Conservation (phyloP, 1,140 invertebrate genomes). For the Phenacoccus solenopsis region DNA sequence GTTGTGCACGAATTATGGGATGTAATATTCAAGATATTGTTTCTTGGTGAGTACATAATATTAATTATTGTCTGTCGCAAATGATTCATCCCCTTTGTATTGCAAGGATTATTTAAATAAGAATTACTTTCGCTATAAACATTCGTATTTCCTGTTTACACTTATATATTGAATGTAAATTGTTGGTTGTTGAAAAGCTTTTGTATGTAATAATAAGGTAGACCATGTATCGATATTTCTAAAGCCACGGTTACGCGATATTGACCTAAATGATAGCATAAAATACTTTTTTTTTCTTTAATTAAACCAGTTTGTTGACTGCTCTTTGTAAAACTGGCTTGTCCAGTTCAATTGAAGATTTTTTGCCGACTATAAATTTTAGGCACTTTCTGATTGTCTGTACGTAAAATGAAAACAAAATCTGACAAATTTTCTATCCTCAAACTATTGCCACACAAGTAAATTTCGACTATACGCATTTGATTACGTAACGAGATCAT, state of each 20-base stretch:
- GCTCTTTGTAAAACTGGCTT: background rate
- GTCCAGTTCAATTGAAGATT: background rate
- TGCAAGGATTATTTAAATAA: too few species aligned
- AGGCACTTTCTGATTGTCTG: background rate
- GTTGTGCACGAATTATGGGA: slow-evolving; percentile 20
- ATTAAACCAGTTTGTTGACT: slow-evolving; percentile 3
- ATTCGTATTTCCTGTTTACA: background rate
- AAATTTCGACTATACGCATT: background rate
- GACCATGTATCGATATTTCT: background rate
- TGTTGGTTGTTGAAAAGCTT: background rate
- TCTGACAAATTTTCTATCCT: background rate
- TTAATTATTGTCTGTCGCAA: background rate
- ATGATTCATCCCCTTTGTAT: too few species aligned
- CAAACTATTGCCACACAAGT: background rate
- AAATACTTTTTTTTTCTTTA: background rate
- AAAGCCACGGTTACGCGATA: background rate
- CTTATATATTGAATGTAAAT: background rate
- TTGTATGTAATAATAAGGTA: background rate
- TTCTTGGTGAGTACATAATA: slow-evolving; percentile 23
- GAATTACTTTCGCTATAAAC: background rate
- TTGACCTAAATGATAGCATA: slow-evolving; percentile 11
- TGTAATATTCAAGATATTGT: slow-evolving; percentile 23
- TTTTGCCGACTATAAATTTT: background rate
- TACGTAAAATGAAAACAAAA: background rate
- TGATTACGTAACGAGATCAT: too few species aligned